Percentiles rank a stretch among this genome's conserved stretches.
Evolutionary conservation across 2,797 vertebrate genomes (phyloP).

Genomic region (Acipenser oxyrinchus): DNA sequence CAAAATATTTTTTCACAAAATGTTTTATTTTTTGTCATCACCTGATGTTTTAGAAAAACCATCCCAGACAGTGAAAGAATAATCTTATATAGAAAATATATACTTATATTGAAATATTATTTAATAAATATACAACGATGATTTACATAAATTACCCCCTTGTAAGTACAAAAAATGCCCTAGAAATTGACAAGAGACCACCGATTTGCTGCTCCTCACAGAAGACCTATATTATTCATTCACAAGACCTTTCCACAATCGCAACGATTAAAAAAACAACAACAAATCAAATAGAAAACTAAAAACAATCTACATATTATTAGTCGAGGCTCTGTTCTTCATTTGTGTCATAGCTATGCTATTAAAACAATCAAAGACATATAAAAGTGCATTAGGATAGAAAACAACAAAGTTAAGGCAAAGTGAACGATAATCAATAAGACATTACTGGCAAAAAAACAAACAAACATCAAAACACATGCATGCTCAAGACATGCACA

Average conservation of each 20-base stretch:
- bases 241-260: not conserved
- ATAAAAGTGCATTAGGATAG: not conserved
- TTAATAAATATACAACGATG: not conserved
- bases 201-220: not conserved
- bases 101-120: not conserved
- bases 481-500: not conserved
- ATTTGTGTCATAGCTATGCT: not conserved
- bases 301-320: not conserved
- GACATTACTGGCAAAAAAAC: not conserved
- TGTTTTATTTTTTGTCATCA: not conserved
- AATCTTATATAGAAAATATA: not conserved
- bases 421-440: not conserved
- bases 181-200: not conserved
- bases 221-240: not conserved
- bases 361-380: not conserved
- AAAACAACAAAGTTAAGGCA: conserved; percentile 3
- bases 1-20: not conserved
- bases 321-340: not conserved
- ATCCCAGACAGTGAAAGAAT: not conserved
- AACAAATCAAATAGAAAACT: not conserved
- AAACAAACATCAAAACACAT: not conserved
- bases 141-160: conserved; percentile 2
- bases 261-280: not conserved
- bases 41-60: not conserved
- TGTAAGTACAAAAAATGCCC: not conserved